Percentiles rank a stretch among this genome's conserved stretches.
These are phyloP conservation scores for Ctenochaetus hawaiiensis DNA, from an alignment of 2,797 vertebrate genomes.

Conservation along the genomic window DNA sequence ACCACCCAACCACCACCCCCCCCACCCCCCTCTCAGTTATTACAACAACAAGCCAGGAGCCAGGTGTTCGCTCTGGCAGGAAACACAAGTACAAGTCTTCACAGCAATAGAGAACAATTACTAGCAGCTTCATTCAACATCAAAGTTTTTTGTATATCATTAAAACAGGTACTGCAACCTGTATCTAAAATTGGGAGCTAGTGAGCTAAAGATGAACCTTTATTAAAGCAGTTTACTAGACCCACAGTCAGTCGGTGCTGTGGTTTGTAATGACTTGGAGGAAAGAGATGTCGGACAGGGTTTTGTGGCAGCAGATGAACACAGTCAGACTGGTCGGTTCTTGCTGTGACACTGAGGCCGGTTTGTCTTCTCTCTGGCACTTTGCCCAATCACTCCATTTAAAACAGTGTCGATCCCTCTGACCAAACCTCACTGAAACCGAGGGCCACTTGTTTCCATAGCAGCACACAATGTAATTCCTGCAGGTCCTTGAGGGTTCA, in stretches of 20 bases:
- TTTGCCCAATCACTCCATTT: conserved; percentile 50
- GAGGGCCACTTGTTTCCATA: conserved; percentile 58
- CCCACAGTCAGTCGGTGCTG: background rate
- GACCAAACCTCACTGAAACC: conserved; percentile 13
- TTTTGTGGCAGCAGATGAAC: conserved; percentile 16
- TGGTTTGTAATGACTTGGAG: background rate
- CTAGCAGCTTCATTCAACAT: conserved; percentile 65
- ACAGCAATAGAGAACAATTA: conserved; percentile 66
- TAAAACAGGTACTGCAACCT: conserved; percentile 61
- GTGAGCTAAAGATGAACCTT: conserved; percentile 23
- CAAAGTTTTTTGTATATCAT: conserved; percentile 58
- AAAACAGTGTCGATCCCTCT: conserved; percentile 26
- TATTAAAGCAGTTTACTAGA: conserved; percentile 12
- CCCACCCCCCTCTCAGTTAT: conserved; percentile 43
- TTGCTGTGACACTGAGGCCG: conserved; percentile 5
- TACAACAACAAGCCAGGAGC: conserved; percentile 66
- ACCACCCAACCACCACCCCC: background rate
- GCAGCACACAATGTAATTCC: conserved; percentile 45
- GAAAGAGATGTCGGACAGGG: conserved; percentile 1
- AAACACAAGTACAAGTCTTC: conserved; percentile 59
- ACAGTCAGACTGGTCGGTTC: background rate
- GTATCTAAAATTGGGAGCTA: conserved; percentile 40
- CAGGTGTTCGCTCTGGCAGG: conserved; percentile 77
- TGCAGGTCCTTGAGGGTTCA: conserved; percentile 20
- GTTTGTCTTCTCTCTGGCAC: conserved; percentile 25